Evolutionary conservation across 2,888 invertebrate species (phyloP).

Genomic region (Ryuthela nishihirai): DNA sequence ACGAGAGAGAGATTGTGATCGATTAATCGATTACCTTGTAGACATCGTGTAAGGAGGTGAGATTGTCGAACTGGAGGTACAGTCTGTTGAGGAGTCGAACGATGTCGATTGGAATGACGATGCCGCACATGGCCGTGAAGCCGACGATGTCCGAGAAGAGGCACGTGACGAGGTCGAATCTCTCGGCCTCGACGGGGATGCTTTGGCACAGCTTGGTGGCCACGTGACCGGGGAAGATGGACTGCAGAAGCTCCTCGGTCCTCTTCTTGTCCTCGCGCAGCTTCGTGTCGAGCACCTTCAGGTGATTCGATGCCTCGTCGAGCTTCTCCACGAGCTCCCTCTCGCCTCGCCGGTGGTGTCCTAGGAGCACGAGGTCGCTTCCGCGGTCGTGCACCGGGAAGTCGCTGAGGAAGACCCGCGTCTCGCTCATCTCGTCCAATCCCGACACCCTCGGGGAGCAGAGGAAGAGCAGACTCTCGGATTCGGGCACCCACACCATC

Average conservation of each 20-base stretch:
- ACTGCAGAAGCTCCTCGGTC: conserved; percentile 44
- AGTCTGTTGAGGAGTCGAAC: conserved; percentile 44
- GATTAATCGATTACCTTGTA: conserved; percentile 40
- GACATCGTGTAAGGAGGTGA: conserved; percentile 35
- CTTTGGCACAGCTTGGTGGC: conserved; percentile 41
- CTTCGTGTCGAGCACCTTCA: conserved; percentile 43
- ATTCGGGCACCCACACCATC: conserved; percentile 44
- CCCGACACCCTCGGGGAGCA: conserved; percentile 44
- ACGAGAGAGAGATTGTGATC: too few relatives aligned
- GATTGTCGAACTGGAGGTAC: conserved; percentile 38
- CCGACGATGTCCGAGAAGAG: conserved; percentile 45
- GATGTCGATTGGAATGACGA: conserved; percentile 44
- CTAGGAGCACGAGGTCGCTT: conserved; percentile 44
- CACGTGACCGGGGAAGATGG: conserved; percentile 44
- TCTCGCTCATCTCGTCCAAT: conserved; percentile 42
- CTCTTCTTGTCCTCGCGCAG: conserved; percentile 42
- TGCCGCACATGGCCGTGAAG: conserved; percentile 44
- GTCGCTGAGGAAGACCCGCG: conserved; percentile 43
- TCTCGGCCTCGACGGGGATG: conserved; percentile 43
- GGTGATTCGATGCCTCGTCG: conserved; percentile 45
- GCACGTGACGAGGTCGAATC: conserved; percentile 43
- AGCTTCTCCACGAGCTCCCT: conserved; percentile 45
- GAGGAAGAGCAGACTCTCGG: conserved; percentile 43
- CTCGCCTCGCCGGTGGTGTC: conserved; percentile 43
- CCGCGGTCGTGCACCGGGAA: conserved; percentile 45